Conservation (phyloP, 2,888 invertebrate genomes). For the Gryllus longicercus region DNA sequence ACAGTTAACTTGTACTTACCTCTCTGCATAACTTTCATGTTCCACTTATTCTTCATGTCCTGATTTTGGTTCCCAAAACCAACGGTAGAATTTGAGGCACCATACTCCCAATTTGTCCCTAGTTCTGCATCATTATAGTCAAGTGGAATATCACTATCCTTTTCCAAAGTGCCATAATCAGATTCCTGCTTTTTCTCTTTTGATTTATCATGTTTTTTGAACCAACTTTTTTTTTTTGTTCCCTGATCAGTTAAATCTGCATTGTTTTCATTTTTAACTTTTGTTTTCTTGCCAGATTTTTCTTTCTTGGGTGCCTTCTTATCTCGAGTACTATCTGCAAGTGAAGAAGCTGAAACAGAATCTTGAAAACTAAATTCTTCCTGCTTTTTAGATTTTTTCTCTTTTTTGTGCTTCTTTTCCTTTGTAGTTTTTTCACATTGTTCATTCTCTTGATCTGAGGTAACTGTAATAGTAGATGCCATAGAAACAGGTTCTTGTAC, state of each 20-base stretch:
- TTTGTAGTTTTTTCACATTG: neutral
- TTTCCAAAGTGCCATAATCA: neutral
- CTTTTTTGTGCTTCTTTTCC: neutral
- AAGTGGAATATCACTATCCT: neutral
- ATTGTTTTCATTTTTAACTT: neutral
- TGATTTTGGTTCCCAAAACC: no score
- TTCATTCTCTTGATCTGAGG: no score
- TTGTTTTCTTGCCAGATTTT: neutral
- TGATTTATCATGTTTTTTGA: neutral
- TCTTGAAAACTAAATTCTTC: no score
- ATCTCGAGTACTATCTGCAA: neutral
- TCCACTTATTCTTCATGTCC: no score
- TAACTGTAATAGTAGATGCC: no score
- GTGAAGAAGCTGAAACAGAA: no score
- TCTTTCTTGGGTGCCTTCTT: neutral
- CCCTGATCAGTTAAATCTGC: neutral
- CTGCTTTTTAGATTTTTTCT: neutral
- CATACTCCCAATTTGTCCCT: neutral
- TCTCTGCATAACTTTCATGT: no score
- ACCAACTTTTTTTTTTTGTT: neutral
- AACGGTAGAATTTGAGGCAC: neutral
- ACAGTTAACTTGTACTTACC: no score
- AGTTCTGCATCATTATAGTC: neutral
- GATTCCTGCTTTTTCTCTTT: neutral
- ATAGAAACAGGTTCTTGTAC: no score